phyloP scores from a whole-genome alignment of 2,888 invertebrate species.

The Frankliniella fusca region DNA sequence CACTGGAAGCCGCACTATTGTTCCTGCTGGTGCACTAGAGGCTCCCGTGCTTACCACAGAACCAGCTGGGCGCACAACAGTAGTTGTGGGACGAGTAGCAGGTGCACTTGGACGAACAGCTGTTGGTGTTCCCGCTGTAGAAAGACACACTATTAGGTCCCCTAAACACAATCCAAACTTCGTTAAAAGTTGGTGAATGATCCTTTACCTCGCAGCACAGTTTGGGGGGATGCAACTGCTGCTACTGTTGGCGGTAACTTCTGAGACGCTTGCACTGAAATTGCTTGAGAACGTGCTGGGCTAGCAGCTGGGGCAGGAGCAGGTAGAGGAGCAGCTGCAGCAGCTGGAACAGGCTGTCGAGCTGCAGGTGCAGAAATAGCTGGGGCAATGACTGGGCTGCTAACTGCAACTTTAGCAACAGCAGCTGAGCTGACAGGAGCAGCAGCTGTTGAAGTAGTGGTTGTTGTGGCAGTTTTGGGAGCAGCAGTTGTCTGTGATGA shows the following conservation, averaged over 20 bases:
- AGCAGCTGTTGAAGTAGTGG: conserved; percentile 48
- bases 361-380: conserved; percentile 28
- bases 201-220: background rate
- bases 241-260: conserved; percentile 27
- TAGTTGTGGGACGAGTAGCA: conserved; percentile 13
- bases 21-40: background rate
- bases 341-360: conserved; percentile 31
- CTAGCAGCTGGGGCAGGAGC: conserved; percentile 48
- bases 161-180: no score
- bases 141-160: conserved; percentile 34
- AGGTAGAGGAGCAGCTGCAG: conserved; percentile 25
- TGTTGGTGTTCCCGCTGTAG: conserved; percentile 34
- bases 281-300: conserved; percentile 40
- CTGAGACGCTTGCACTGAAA: conserved; percentile 41
- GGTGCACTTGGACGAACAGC: conserved; percentile 30
- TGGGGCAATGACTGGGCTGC: conserved; percentile 5
- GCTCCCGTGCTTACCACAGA: conserved; percentile 29
- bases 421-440: conserved; percentile 40
- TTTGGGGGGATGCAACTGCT: conserved; percentile 28
- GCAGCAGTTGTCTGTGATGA: conserved; percentile 37
- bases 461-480: conserved; percentile 38
- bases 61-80: conserved; percentile 31
- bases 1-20: background rate
- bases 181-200: background rate
- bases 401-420: conserved; percentile 32